Conservation (phyloP, 2,888 invertebrate genomes). For the Erebia aethiops region DNA sequence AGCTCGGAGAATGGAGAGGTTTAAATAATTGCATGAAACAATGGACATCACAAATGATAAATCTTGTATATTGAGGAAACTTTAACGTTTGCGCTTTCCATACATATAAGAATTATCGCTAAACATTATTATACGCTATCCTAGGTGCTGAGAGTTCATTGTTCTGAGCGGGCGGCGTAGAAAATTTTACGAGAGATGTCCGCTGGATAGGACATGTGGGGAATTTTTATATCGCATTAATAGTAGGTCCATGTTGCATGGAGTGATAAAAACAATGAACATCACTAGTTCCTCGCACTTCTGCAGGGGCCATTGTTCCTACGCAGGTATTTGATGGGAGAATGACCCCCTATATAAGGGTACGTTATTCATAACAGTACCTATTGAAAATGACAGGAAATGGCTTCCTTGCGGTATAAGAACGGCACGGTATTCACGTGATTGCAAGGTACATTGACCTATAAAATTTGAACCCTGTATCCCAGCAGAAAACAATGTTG, state of each 20-base stretch:
- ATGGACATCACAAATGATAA: conserved; percentile 32
- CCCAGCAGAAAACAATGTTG: conserved; percentile 42
- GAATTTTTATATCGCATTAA: conserved; percentile 78
- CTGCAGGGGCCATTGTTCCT: conserved; percentile 73
- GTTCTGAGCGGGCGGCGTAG: conserved; percentile 59
- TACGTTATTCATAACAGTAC: conserved; percentile 66
- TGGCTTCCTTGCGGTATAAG: conserved; percentile 45
- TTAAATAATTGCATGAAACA: conserved; percentile 30
- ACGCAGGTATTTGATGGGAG: conserved; percentile 58
- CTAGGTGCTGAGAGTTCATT: conserved; percentile 62
- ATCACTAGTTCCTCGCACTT: conserved; percentile 63
- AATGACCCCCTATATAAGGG: conserved; percentile 74
- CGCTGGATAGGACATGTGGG: conserved; percentile 60
- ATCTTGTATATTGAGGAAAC: conserved; percentile 35
- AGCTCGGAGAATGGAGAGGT: background rate
- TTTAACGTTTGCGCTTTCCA: conserved; percentile 32
- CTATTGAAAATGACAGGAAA: conserved; percentile 65
- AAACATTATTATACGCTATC: conserved; percentile 30
- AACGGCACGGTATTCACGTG: conserved; percentile 54
- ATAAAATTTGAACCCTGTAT: conserved; percentile 42
- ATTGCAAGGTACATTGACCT: conserved; percentile 54
- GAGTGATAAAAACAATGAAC: conserved; percentile 67
- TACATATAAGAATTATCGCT: conserved; percentile 27
- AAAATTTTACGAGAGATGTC: conserved; percentile 74
- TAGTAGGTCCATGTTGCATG: conserved; percentile 51